phyloP scores from a whole-genome alignment of 2,797 vertebrate species.

The Valencia hispanica region DNA sequence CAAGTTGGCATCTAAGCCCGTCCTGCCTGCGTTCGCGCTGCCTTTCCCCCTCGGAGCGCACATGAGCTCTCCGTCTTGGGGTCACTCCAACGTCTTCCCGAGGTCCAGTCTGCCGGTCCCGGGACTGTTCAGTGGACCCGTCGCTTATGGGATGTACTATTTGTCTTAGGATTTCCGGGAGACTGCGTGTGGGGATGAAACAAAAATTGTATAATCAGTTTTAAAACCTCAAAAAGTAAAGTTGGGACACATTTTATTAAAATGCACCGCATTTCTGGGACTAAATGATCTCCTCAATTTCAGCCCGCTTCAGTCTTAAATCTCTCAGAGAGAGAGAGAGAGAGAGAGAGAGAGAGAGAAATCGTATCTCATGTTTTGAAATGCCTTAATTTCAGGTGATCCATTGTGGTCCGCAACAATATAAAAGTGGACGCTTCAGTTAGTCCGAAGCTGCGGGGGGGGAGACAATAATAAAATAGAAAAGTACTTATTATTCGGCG shows the following conservation, averaged over 20 bases:
- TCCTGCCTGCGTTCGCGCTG: conserved; percentile 84
- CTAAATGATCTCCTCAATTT: conserved; percentile 1
- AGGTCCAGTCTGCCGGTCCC: conserved; percentile 82
- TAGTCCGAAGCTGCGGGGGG: conserved; percentile 36
- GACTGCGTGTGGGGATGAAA: background rate
- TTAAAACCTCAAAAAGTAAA: background rate
- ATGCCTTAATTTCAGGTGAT: conserved; percentile 42
- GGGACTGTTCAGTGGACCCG: conserved; percentile 83
- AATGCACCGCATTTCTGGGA: conserved; percentile 12
- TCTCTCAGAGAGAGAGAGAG: conserved; percentile 2
- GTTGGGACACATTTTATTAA: background rate
- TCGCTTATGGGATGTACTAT: conserved; percentile 89
- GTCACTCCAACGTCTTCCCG: conserved; percentile 75
- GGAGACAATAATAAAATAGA: conserved; percentile 57
- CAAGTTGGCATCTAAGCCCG: conserved; percentile 84
- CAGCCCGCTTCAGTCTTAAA: conserved; percentile 19
- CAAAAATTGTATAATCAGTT: conserved; percentile 19
- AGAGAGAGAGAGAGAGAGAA: background rate
- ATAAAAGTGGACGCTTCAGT: conserved; percentile 32
- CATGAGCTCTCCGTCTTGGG: conserved; percentile 79
- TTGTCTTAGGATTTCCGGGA: conserved; percentile 76
- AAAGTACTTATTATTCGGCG: conserved; percentile 83
- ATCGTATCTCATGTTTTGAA: conserved; percentile 18
- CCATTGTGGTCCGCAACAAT: conserved; percentile 9
- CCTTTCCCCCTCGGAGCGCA: conserved; percentile 84